These are phyloP conservation scores for Clostera curtula DNA, from an alignment of 2,888 invertebrate species.

Conservation along the genomic window DNA sequence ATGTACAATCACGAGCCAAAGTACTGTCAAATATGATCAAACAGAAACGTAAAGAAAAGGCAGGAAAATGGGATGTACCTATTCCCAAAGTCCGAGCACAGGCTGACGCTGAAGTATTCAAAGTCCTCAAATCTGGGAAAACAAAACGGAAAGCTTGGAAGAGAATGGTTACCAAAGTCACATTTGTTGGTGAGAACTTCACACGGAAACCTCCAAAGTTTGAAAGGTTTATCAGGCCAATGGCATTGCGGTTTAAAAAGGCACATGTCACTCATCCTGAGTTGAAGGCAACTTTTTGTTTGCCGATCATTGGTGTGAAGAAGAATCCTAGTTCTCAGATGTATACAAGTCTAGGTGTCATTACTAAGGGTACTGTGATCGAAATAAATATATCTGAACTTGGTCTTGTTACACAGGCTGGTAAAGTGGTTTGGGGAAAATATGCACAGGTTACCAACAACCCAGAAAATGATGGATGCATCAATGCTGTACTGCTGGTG, in stretches of 20 bases:
- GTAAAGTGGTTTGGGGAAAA: constrained; percentile 99
- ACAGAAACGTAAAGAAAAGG: constrained; percentile 99
- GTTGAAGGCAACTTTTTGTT: constrained; percentile 96
- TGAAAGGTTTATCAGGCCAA: constrained; percentile 98
- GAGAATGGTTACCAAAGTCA: constrained; percentile 98
- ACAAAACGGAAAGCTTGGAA: constrained; percentile 98
- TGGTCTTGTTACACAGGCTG: constrained; percentile 98
- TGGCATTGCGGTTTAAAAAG: constrained; percentile 96
- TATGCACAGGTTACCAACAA: constrained; percentile 99
- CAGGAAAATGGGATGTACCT: constrained; percentile 99
- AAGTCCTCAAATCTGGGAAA: constrained; percentile 93
- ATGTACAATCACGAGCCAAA: constrained; percentile 94
- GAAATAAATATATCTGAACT: constrained; percentile 99
- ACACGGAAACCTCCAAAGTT: constrained; percentile 99
- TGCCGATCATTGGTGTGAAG: constrained; percentile 99
- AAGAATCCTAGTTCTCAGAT: constrained; percentile 98
- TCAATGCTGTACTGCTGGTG: constrained; percentile 97
- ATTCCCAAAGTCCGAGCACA: constrained; percentile 98
- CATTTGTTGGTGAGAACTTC: constrained; percentile 98
- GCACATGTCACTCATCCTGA: constrained; percentile 99
- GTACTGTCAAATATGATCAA: constrained; percentile 99
- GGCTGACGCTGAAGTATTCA: constrained; percentile 97
- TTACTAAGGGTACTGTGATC: constrained; percentile 98
- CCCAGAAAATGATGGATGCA: constrained; percentile 99
- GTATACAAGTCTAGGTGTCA: constrained; percentile 97